phyloP scores from a whole-genome alignment of 2,888 invertebrate genomes.

The Drosophila tripunctata region DNA sequence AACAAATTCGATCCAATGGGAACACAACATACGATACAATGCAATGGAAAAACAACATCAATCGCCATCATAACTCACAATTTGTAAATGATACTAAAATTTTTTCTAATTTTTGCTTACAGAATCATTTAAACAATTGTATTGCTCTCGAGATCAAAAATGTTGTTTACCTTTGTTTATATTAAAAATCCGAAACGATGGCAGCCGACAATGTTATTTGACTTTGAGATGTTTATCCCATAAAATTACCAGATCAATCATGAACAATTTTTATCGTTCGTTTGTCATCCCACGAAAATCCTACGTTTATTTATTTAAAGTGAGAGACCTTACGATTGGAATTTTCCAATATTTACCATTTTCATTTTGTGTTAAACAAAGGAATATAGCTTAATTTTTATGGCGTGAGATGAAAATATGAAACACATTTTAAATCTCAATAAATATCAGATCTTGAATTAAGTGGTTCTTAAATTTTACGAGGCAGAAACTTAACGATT shows the following conservation, averaged over 20 bases:
- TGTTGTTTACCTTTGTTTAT: slow-evolving; percentile 19
- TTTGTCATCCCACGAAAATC: background rate
- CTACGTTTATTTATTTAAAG: slow-evolving; percentile 15
- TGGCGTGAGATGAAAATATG: background rate
- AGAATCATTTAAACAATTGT: slow-evolving; percentile 24
- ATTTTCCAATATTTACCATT: slow-evolving; percentile 22
- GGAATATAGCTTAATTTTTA: slow-evolving; percentile 2
- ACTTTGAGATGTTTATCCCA: slow-evolving; percentile 19
- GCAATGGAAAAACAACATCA: slow-evolving; percentile 7
- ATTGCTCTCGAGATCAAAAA: slow-evolving; percentile 1
- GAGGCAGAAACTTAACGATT: background rate
- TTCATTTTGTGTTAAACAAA: background rate
- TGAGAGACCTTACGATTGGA: background rate
- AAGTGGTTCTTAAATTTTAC: background rate
- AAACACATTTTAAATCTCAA: background rate
- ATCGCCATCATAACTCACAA: slow-evolving; percentile 23
- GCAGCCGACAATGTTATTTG: slow-evolving; percentile 6
- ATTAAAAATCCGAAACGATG: background rate
- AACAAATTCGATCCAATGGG: slow-evolving; percentile 46
- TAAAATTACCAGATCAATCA: slow-evolving; percentile 12
- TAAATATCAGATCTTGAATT: background rate
- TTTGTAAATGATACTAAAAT: slow-evolving; percentile 25
- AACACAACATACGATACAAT: background rate
- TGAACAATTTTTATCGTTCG: slow-evolving; percentile 5
- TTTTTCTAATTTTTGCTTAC: slow-evolving; percentile 10